Evolutionary conservation across 2,797 vertebrate species (phyloP), one percentile per base, ranked within the genome.

Genomic region (Protosalanx chinensis): DNA sequence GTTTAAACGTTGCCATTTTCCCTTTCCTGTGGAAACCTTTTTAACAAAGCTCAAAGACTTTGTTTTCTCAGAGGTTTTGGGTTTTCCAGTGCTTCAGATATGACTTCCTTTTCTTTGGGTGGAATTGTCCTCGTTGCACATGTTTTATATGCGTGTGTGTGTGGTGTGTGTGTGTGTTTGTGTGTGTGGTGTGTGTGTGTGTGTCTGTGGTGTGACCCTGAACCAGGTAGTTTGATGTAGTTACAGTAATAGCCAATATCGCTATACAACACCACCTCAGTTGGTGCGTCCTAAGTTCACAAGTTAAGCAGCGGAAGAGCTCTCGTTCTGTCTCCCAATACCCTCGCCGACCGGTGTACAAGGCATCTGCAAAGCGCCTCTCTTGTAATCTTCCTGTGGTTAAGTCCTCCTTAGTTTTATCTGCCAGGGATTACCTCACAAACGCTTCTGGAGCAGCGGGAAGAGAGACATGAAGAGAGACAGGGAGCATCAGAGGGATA

Each of bases 381-480:
- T 76, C 89, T 90, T 87, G 89, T 92, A 93, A 93, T 92, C 91
- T 92, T 90, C 86, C 90, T 92, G 90, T 87, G 87, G 90, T 92
- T 41, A 93, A 92, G 83, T 91, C 90, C 90, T 93, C 91, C 86
- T 93, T 91, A 91, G 90, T 92, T 92, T 92, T 91, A 91, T 92
- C 90, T 90, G 90, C 87, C 89, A 88, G 86, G 90, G 91, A 93
- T 93, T 93, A 92, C 90, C 88, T 90, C 90, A 88, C 90, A 88
- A 89, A 87, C 88, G 86, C 85, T 59, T 67, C 65, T 72, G 71
- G 62, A 57, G 18, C 67, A 27, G 58, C 37, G 6, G 87, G 81
- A 86, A 67, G 71, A 77, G 76, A 72, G 64, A 53, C 70, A 72
- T 70, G 64, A 60, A 53, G 57, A 76, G 66, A 87, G 85, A 81